Evolutionary conservation across 2,888 invertebrate species (phyloP), one percentile per base, ranked within the genome.

Genomic region (Diaperis boleti): DNA sequence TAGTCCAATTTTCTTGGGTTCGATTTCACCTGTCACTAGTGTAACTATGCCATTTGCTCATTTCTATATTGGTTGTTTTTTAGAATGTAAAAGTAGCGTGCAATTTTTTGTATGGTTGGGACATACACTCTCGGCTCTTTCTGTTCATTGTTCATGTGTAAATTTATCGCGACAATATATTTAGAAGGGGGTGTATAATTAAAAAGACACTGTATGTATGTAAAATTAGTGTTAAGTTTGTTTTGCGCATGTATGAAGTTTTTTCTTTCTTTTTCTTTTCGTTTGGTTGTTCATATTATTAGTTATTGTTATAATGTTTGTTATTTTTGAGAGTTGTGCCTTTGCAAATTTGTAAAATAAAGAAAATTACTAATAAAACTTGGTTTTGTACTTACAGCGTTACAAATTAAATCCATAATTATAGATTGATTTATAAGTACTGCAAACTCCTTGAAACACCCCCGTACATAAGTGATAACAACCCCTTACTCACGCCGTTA

Each of bases 271-370:
- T 45, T 56, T 57, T 45, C 29, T 41, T 47, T 59, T 52, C 44
- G 60, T 60, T 60, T 52, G 60, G 44, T 52, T 61, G 61, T 67
- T 67, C 61, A n/a, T 67, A 52, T 56, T 67, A 54, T 45, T 60
- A 59, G 20, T 62, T 63, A 70, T 74, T 74, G 72, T 76, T 76
- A 72, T 72, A 73, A 64, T 68, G 68, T 69, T 77, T 74, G 76
- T 78, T 77, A 76, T 74, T 76, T 68, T 77, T 77, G 78, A 77
- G 75, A 79, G 77, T 79, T 78, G 78, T 78, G 78, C 78, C 78
- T 79, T 79, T 71, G 77, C 78, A 56, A 78, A 76, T 76, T 78
- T 78, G 71, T 78, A 77, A 78, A 78, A 77, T 76, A 76, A 77
- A 77, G 44, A 65, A 69, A 71, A 68, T 59, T 59, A 54, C 10